These are phyloP conservation scores for Loriculus beryllinus DNA, from an alignment of 2,797 vertebrate genomes.

Conservation along the genomic window DNA sequence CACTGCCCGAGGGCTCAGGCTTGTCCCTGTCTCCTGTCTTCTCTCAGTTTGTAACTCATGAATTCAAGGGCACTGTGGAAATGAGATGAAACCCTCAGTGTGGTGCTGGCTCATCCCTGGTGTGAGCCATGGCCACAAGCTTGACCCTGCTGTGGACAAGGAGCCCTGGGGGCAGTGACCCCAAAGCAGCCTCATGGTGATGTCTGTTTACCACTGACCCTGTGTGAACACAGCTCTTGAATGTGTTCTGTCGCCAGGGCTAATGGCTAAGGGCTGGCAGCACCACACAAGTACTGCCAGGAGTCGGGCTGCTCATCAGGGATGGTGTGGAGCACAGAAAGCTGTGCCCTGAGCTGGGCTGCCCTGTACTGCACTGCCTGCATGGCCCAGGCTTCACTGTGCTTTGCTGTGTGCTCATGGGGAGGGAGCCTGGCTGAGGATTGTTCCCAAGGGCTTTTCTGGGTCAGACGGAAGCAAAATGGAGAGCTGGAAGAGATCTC, in stretches of 20 bases:
- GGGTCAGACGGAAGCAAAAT: background rate
- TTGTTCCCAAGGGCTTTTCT: background rate
- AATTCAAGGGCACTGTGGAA: background rate
- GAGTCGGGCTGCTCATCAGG: background rate
- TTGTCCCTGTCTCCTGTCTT: background rate
- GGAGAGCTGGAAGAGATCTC: background rate
- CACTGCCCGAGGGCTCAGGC: background rate
- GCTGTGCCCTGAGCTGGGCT: background rate
- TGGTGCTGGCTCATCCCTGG: background rate
- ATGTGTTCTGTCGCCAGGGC: background rate
- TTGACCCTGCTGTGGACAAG: background rate
- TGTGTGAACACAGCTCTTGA: background rate
- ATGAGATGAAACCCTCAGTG: background rate
- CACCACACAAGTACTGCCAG: background rate
- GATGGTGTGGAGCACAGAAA: background rate
- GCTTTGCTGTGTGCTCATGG: fast-evolving
- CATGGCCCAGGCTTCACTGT: no score
- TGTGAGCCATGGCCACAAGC: background rate
- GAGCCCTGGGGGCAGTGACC: background rate
- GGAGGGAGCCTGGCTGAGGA: background rate
- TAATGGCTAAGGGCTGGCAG: background rate
- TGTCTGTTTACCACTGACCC: background rate
- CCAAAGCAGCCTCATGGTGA: background rate
- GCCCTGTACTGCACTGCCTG: background rate
- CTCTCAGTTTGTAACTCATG: background rate